A percentile compares a stretch with the other conserved stretches of the same genome.
These are phyloP conservation scores for Donacobius atricapilla DNA, from an alignment of 2,113 vertebrate genomes.

Conservation along the genomic window DNA sequence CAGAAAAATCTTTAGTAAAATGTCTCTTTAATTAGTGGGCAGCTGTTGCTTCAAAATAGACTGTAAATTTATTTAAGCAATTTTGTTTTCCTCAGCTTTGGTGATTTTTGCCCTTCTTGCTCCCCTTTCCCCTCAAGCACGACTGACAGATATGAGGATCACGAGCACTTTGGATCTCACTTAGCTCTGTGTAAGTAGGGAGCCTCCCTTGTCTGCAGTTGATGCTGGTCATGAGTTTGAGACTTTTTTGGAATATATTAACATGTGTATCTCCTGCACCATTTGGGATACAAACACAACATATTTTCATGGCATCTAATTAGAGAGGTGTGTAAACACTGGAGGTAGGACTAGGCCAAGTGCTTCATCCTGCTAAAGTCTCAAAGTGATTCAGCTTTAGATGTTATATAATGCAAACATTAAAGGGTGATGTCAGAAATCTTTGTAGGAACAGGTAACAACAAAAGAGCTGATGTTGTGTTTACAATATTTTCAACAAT, in stretches of 20 bases:
- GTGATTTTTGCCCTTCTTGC: neutral
- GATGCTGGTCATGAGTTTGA: neutral
- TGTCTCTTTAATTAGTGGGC: neutral
- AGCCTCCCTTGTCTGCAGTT: neutral
- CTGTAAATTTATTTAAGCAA: neutral
- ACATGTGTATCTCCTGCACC: neutral
- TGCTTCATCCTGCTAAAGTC: neutral
- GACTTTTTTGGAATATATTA: neutral
- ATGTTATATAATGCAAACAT: slow-evolving; percentile 14
- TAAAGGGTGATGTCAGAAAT: slow-evolving; percentile 21
- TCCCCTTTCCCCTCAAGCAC: neutral
- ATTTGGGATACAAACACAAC: neutral
- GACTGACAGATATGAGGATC: neutral
- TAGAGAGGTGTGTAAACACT: neutral
- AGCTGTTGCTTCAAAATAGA: neutral
- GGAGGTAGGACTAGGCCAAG: neutral
- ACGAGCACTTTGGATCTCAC: neutral
- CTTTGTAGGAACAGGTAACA: slow-evolving; percentile 32
- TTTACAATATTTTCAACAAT: slow-evolving; percentile 15
- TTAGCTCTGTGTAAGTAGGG: neutral
- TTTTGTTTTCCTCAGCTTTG: neutral
- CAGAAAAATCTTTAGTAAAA: neutral
- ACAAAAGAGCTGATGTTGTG: neutral
- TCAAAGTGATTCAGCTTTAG: neutral
- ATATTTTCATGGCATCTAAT: neutral